phyloP scores from a whole-genome alignment of 2,113 vertebrate genomes.

The Malurus elegans region DNA sequence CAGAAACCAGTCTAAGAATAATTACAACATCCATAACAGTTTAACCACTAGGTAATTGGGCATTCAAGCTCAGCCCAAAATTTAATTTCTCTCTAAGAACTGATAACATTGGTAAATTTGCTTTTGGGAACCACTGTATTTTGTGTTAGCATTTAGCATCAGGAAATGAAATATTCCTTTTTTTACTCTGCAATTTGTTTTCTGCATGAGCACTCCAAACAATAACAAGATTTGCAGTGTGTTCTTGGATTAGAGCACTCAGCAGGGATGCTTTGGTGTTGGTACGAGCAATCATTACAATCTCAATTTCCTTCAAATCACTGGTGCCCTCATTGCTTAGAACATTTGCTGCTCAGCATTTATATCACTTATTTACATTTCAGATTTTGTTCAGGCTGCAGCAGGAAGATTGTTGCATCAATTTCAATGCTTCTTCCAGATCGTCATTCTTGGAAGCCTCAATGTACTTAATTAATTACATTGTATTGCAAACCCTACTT shows the following conservation, averaged over 20 bases:
- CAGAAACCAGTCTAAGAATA: background rate
- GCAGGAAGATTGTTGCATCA: background rate
- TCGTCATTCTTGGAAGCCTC: background rate
- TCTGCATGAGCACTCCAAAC: slow-evolving; percentile 23
- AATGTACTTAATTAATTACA: background rate
- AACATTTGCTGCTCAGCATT: background rate
- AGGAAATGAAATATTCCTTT: background rate
- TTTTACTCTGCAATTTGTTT: background rate
- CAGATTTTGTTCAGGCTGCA: background rate
- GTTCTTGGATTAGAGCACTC: background rate
- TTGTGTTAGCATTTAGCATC: background rate
- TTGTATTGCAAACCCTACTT: background rate
- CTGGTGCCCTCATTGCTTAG: background rate
- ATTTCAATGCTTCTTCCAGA: background rate
- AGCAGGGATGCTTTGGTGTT: slow-evolving; percentile 10
- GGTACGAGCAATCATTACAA: background rate
- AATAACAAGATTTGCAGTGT: background rate
- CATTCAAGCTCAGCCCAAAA: background rate
- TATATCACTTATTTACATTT: slow-evolving; percentile 14
- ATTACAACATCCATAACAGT: background rate
- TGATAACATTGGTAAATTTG: background rate
- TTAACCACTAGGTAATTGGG: background rate
- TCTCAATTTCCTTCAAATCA: slow-evolving; percentile 28
- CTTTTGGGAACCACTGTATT: background rate
- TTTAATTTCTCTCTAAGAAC: slow-evolving; percentile 32